A percentile compares a stretch with the other conserved stretches of the same genome.
Conservation (phyloP, 2,113 vertebrate species). For the Sciurus niger region DNA sequence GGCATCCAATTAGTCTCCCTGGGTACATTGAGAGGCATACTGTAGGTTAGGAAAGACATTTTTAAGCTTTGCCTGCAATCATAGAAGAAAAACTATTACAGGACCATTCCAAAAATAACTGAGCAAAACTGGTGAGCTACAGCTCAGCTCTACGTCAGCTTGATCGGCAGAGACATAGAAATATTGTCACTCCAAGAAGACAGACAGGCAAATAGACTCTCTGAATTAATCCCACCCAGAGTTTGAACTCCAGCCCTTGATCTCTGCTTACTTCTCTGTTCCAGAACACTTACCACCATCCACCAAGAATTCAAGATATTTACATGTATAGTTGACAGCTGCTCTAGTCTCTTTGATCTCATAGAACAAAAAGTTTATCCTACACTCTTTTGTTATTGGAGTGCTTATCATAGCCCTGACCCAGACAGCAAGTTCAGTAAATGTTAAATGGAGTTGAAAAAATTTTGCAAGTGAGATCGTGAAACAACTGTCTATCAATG, state of each 20-base stretch:
- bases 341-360: background rate
- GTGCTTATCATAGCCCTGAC: background rate
- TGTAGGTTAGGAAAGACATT: conserved; percentile 43
- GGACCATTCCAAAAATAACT: conserved; percentile 67
- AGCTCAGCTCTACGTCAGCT: background rate
- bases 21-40: background rate
- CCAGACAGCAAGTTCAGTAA: background rate
- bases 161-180: background rate
- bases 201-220: background rate
- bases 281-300: background rate
- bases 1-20: conserved; percentile 63
- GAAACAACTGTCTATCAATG: background rate
- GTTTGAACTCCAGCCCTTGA: background rate
- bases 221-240: background rate
- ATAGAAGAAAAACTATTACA: background rate
- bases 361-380: background rate
- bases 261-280: background rate
- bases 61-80: conserved; percentile 26
- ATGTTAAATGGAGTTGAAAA: background rate
- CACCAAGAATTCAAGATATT: background rate
- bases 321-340: background rate
- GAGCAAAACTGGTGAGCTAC: background rate
- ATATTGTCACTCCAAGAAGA: background rate
- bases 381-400: fast-evolving
- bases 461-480: background rate